These are phyloP conservation scores for Caenorhabditis drosophilae DNA, from an alignment of 2,888 invertebrate genomes.

Conservation along the genomic window DNA sequence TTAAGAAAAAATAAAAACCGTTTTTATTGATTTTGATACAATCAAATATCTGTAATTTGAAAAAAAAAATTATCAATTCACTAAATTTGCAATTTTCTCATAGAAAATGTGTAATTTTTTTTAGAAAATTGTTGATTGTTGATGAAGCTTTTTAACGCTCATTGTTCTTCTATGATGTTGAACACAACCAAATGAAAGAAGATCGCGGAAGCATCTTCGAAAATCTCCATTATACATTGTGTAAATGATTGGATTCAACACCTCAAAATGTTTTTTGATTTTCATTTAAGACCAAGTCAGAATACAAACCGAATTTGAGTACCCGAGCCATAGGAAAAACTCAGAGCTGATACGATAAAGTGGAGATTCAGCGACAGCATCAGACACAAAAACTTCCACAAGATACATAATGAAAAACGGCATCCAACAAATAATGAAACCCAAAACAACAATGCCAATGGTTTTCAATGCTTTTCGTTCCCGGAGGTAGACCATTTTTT, in stretches of 20 bases:
- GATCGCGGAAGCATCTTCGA: slow-evolving; percentile 69
- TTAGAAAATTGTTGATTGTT: slow-evolving; percentile 63
- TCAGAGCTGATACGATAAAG: slow-evolving; percentile 61
- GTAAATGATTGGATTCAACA: slow-evolving; percentile 68
- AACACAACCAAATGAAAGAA: slow-evolving; percentile 67
- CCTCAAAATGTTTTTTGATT: slow-evolving; percentile 34
- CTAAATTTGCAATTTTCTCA: too few species aligned
- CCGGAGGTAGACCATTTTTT: slow-evolving; percentile 67
- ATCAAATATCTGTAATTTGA: too few species aligned
- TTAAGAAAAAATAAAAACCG: too few species aligned
- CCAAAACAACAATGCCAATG: slow-evolving; percentile 68
- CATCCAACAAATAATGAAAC: slow-evolving; percentile 71
- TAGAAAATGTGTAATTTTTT: too few species aligned
- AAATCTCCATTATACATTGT: slow-evolving; percentile 69
- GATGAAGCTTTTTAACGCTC: slow-evolving; percentile 68
- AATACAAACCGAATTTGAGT: slow-evolving; percentile 68
- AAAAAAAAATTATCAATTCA: too few species aligned
- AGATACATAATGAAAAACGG: slow-evolving; percentile 70
- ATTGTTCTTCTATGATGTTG: slow-evolving; percentile 67
- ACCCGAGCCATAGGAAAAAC: slow-evolving; percentile 70
- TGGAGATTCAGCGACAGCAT: slow-evolving; percentile 34
- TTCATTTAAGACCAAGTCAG: background rate
- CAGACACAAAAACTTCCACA: slow-evolving; percentile 61
- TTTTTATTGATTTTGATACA: too few species aligned
- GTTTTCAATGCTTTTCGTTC: slow-evolving; percentile 69